Conservation (phyloP, 2,797 vertebrate genomes). For the Scolopax rusticola region DNA sequence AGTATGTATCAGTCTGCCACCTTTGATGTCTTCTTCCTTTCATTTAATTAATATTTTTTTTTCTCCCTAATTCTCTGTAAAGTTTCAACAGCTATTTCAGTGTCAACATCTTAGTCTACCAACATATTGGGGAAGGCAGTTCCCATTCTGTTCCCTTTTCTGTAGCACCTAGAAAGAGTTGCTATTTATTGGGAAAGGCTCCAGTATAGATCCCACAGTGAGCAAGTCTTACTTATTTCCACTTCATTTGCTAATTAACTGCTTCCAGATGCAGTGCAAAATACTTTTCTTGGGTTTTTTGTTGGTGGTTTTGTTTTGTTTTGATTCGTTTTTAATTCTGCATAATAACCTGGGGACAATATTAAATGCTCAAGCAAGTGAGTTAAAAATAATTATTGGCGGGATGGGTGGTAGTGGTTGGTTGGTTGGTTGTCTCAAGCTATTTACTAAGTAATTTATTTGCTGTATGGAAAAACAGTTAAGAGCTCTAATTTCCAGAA, state of each 20-base stretch:
- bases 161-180: neutral
- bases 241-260: slow-evolving; percentile 66
- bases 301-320: neutral
- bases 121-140: neutral
- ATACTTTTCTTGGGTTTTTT: neutral
- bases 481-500: slow-evolving; percentile 30
- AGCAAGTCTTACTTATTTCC: slow-evolving; percentile 51
- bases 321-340: neutral
- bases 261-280: slow-evolving; percentile 55
- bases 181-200: neutral
- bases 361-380: slow-evolving; percentile 7
- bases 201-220: neutral
- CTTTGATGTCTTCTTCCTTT: slow-evolving; percentile 23
- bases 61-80: neutral
- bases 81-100: neutral
- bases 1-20: neutral
- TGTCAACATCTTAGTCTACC: neutral
- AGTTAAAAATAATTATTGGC: slow-evolving; percentile 6
- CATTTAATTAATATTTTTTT: neutral
- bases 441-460: slow-evolving; percentile 31
- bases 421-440: slow-evolving; percentile 12
- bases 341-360: slow-evolving; percentile 5
- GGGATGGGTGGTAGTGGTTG: neutral
- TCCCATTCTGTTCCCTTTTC: neutral
- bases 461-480: neutral